Base-by-base conservation (phyloP, 1,140 invertebrate genomes). In the Drosophila lowei region DNA sequence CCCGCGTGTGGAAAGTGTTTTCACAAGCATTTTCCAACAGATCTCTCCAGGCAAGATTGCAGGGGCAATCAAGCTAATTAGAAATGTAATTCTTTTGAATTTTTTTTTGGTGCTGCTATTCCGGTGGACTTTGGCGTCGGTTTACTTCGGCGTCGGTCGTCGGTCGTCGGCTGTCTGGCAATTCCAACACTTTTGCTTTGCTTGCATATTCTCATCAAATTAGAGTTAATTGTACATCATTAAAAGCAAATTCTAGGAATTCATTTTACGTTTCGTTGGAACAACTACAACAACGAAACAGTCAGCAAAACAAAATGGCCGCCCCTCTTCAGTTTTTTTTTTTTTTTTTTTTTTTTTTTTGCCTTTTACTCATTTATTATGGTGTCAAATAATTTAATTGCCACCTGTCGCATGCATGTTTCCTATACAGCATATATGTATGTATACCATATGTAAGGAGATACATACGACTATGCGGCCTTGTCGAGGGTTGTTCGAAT, bases 191-290 rank as follows among this genome's bases (percentile, higher is more conserved):
- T 77, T 77, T 78, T 68, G 65, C 74, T 81, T 80, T 86, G 77
- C 81, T 78, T 86, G 83, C 83, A 83, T 88, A 86, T 86, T 86
- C 74, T 72, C 72, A 62, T 78, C 60, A 88, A 86, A 86, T 86
- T 86, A 83, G 62, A 88, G 70, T 88, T 86, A 86, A 86, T 86
- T 86, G 83, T 72, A 75, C 83, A 75, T 88, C 74, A 88, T 86
- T 86, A 86, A 78, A 88, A 70, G 63, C 56, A 46, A 78, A 86
- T 86, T 88, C 81, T 64, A 57, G 49, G 81, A 88, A 86, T 76
- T 86, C 80, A 77, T 86, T 83, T 78, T 18, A 71, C 57, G 66
- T 76, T 83, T 88, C 60, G 55, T 57, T 47, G 71, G 61, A 81
- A 74, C 62, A 48, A 47, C 21, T 42, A 23, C 44, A 44, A 54